phyloP scores from a whole-genome alignment of 1,140 invertebrate species.

The Calephelis nemesis region DNA sequence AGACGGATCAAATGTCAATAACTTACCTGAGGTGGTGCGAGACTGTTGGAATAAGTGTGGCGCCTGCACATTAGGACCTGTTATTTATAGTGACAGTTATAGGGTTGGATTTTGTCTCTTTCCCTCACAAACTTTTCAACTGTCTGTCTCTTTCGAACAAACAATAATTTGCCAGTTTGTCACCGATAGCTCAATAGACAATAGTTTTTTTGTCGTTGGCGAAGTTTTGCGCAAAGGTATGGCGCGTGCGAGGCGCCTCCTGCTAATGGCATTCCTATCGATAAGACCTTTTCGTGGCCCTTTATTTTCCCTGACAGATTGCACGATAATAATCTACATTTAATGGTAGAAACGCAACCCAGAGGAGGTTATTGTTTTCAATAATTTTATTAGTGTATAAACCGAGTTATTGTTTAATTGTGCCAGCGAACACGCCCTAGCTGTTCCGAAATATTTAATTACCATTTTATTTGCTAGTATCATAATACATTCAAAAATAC shows the following conservation, averaged over 20 bases:
- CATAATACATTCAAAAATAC: too few species aligned
- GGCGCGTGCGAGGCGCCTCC: constrained; percentile 12
- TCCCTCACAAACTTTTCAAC: background rate
- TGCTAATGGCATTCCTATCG: constrained; percentile 7
- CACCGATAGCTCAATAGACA: constrained; percentile 17
- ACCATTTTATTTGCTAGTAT: too few species aligned
- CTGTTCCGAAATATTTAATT: too few species aligned
- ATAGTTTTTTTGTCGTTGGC: background rate
- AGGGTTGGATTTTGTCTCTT: background rate
- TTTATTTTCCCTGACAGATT: constrained; percentile 10
- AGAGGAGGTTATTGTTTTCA: background rate
- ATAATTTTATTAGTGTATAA: background rate
- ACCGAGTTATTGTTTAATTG: too few species aligned
- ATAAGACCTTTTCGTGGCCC: background rate
- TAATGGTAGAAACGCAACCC: background rate
- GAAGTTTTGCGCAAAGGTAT: constrained; percentile 12
- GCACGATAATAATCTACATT: background rate
- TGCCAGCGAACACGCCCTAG: too few species aligned
- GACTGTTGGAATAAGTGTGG: constrained; percentile 4
- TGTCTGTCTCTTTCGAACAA: background rate
- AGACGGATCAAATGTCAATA: constrained; percentile 15
- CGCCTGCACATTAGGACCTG: constrained; percentile 11
- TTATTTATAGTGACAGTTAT: constrained; percentile 16
- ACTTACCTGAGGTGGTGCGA: constrained; percentile 12
- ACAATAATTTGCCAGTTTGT: constrained; percentile 5